Conservation (phyloP, 2,797 vertebrate species). For the Catharus ustulatus region DNA sequence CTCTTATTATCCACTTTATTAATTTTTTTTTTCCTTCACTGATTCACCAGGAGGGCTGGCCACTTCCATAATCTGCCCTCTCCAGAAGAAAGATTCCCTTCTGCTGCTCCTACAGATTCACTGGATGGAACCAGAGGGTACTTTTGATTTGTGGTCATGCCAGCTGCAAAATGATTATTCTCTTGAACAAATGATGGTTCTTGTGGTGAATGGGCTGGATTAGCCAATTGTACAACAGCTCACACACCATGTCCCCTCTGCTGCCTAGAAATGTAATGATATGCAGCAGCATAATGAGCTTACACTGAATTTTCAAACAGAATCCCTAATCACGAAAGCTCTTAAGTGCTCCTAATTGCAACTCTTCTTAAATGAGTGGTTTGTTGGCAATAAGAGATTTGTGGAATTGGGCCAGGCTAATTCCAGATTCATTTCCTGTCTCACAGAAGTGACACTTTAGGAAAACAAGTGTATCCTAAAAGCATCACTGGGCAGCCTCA, state of each 20-base stretch:
- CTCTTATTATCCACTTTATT: not conserved
- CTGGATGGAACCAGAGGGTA: not conserved
- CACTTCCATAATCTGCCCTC: not conserved
- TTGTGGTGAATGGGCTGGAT: not conserved
- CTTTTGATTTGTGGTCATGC: not conserved
- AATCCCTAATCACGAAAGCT: not conserved
- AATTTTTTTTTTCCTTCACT: not conserved
- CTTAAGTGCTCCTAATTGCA: constrained; percentile 1
- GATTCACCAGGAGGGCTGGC: not conserved
- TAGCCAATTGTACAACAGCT: not conserved
- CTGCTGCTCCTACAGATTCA: not conserved
- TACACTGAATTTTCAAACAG: constrained; percentile 10
- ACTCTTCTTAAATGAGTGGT: not conserved
- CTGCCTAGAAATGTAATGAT: not conserved
- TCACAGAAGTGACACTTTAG: not conserved
- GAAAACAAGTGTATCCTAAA: not conserved
- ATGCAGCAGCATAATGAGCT: not conserved
- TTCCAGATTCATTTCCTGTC: not conserved
- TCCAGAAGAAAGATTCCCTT: not conserved
- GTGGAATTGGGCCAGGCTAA: not conserved
- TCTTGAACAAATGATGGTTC: not conserved
- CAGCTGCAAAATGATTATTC: not conserved
- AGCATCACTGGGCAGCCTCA: not conserved
- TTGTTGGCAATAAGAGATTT: not conserved
- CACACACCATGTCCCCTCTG: not conserved